These are phyloP conservation scores for Antechinus flavipes DNA, from an alignment of 2,113 vertebrate genomes.

Conservation along the genomic window DNA sequence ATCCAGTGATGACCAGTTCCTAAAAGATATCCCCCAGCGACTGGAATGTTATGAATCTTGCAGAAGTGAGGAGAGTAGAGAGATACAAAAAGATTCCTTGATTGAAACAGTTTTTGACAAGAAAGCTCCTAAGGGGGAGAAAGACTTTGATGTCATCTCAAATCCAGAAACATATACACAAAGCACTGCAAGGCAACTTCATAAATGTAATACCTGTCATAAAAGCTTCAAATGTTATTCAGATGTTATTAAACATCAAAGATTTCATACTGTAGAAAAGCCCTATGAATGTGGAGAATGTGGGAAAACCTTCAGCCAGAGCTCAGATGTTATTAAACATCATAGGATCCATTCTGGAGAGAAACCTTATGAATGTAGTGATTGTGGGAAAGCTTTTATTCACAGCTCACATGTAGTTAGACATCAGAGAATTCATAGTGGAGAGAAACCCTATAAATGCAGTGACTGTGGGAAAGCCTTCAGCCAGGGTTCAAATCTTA, in stretches of 20 bases:
- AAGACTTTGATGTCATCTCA: conserved; percentile 59
- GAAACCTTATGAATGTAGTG: conserved; percentile 56
- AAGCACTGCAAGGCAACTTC: conserved; percentile 58
- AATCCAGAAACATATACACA: conserved; percentile 47
- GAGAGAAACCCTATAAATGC: conserved; percentile 56
- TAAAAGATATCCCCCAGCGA: neutral
- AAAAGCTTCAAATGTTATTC: conserved; percentile 65
- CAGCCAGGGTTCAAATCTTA: conserved; percentile 52
- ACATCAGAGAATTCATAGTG: conserved; percentile 60
- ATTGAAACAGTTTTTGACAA: neutral
- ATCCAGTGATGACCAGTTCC: neutral
- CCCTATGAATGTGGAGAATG: conserved; percentile 61
- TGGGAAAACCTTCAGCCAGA: conserved; percentile 52
- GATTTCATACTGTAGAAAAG: conserved; percentile 64
- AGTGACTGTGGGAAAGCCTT: conserved; percentile 65
- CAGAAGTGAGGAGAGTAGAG: neutral
- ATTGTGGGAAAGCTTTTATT: conserved; percentile 63
- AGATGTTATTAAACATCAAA: conserved; percentile 49
- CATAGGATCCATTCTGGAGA: conserved; percentile 62
- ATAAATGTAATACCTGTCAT: conserved; percentile 52
- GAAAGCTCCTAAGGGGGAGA: conserved; percentile 55
- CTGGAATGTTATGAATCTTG: neutral
- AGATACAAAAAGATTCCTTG: neutral
- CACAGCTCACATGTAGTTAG: conserved; percentile 37
- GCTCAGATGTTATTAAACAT: conserved; percentile 54